Evolutionary conservation across 2,888 invertebrate species (phyloP).

Genomic region (Lepetodrilus schrolli): DNA sequence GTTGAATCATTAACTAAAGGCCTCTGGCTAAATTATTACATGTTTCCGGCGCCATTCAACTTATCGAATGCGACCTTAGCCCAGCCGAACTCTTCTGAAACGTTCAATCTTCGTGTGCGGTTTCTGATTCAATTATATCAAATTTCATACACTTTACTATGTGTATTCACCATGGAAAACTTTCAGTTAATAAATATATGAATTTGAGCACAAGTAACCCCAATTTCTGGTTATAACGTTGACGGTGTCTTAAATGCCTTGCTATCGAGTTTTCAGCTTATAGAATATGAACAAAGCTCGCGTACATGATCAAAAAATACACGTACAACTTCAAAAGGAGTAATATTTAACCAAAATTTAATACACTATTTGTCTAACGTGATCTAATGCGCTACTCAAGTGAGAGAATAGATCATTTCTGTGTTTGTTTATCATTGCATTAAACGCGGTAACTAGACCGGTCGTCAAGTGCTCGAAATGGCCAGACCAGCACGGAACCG

Average conservation of each 20-base stretch:
- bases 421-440: conserved; percentile 25
- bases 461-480: neutral
- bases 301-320: conserved; percentile 2
- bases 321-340: conserved; percentile 15
- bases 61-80: no score
- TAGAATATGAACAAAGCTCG: neutral
- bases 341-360: conserved; percentile 6
- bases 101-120: neutral
- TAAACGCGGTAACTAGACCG: conserved; percentile 17
- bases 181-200: conserved; percentile 9
- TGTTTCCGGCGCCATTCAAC: no score
- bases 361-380: conserved; percentile 19
- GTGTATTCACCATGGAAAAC: neutral
- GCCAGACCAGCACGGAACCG: conserved; percentile 3
- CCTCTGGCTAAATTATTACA: no score
- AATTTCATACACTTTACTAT: neutral
- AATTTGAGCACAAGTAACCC: conserved; percentile 8
- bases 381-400: conserved; percentile 25
- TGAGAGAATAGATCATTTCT: conserved; percentile 11
- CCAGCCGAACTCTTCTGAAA: no score
- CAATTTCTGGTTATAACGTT: neutral
- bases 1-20: no score
- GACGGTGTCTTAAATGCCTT: neutral
- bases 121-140: neutral
- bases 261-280: neutral